A percentile compares a stretch with the other conserved stretches of the same genome.
Conservation (phyloP, 1,140 invertebrate genomes). For the Drosophila pandora region DNA sequence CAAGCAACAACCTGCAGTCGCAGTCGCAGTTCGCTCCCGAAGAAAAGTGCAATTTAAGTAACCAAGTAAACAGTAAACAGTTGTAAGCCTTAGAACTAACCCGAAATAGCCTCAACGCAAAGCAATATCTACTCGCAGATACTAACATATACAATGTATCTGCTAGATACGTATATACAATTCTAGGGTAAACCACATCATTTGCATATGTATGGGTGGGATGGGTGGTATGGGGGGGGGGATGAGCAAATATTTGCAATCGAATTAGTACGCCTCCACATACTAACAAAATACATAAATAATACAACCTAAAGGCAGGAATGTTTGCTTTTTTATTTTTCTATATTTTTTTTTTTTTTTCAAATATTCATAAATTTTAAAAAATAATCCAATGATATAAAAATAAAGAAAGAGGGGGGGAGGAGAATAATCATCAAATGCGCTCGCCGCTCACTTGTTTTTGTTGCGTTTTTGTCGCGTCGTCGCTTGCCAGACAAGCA, state of each 20-base stretch:
- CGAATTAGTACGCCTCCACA: slow-evolving; percentile 61
- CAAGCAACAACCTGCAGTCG: slow-evolving; percentile 19
- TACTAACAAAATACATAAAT: slow-evolving; percentile 42
- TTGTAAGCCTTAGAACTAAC: slow-evolving; percentile 57
- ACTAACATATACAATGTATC: slow-evolving; percentile 12
- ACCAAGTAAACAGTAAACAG: slow-evolving; percentile 39
- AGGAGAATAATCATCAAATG: slow-evolving; percentile 33
- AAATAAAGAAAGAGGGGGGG: background rate
- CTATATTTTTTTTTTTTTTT: background rate
- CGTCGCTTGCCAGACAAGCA: background rate
- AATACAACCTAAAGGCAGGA: slow-evolving; percentile 7
- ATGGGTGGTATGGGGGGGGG: background rate
- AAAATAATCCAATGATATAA: slow-evolving; percentile 17
- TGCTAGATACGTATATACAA: background rate
- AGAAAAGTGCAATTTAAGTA: slow-evolving; percentile 54
- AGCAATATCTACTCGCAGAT: slow-evolving; percentile 49
- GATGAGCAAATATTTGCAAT: slow-evolving; percentile 60
- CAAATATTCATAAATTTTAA: slow-evolving; percentile 27
- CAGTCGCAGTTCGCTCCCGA: slow-evolving; percentile 40
- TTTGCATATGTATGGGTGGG: background rate
- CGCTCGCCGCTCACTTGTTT: slow-evolving; percentile 18
- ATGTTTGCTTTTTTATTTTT: background rate
- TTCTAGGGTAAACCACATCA: background rate
- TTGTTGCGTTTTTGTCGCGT: slow-evolving; percentile 16
- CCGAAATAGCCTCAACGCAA: slow-evolving; percentile 54